Evolutionary conservation across 2,797 vertebrate species (phyloP).

Genomic region (Chloroceryle amazona): DNA sequence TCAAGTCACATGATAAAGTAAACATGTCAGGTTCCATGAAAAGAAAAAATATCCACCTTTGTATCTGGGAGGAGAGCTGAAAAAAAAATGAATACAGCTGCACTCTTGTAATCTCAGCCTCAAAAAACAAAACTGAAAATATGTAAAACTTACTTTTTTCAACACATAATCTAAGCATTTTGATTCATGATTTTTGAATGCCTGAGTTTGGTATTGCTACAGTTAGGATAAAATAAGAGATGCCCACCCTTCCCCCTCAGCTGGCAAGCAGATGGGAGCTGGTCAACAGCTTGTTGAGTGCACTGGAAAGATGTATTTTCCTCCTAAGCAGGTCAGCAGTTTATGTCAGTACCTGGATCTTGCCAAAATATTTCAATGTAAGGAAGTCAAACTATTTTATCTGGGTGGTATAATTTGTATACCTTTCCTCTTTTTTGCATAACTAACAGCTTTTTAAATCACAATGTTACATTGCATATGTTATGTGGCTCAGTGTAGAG

Average conservation of each 20-base stretch:
- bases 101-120: not conserved
- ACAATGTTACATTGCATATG: not conserved
- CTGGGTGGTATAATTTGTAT: not conserved
- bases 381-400: conserved; percentile 24
- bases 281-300: not conserved
- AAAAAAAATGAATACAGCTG: not conserved
- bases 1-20: not conserved
- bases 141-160: not conserved
- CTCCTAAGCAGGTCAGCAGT: not conserved
- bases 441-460: not conserved
- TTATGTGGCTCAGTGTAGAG: not conserved
- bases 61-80: not conserved
- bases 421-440: not conserved
- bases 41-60: not conserved
- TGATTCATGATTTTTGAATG: not conserved
- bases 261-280: not conserved
- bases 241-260: fast-evolving
- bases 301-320: conserved; percentile 12
- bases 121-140: not conserved
- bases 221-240: not conserved
- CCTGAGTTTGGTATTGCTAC: not conserved
- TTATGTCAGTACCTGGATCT: not conserved
- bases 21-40: not conserved
- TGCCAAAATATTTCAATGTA: conserved; percentile 9
- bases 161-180: not conserved